Evolutionary conservation across 2,113 vertebrate species (phyloP).

Genomic region (Prionailurus viverrinus): DNA sequence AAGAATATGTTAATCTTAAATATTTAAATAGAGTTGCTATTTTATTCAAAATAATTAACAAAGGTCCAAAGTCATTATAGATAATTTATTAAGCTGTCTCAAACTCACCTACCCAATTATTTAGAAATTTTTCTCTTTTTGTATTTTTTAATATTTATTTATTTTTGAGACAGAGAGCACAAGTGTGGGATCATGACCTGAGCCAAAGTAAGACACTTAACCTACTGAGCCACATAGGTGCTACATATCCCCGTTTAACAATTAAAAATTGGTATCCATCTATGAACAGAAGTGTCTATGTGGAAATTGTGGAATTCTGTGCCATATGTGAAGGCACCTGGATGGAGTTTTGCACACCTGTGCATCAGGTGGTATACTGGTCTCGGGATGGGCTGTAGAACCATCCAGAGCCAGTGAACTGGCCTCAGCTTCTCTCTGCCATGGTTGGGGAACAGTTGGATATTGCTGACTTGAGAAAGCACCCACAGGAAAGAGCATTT

Average conservation of each 20-base stretch:
- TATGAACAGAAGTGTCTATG: too few species aligned
- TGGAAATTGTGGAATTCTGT: neutral
- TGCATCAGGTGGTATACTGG: neutral
- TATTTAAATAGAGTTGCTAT: neutral
- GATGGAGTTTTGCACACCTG: neutral
- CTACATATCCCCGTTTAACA: neutral
- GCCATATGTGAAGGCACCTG: neutral
- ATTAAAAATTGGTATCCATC: neutral
- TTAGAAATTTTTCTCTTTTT: neutral
- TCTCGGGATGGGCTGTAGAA: neutral
- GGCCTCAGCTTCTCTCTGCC: neutral
- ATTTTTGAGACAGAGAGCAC: too few species aligned
- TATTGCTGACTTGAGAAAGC: neutral
- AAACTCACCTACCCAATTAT: neutral
- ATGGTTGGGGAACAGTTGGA: too few species aligned
- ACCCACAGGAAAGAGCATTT: neutral
- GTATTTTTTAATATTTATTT: neutral
- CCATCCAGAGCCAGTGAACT: neutral
- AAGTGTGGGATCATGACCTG: too few species aligned
- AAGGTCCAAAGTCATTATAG: neutral
- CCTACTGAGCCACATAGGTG: neutral
- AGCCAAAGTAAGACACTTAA: too few species aligned
- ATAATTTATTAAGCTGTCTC: neutral
- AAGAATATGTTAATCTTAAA: neutral
- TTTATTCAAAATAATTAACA: neutral